Evolutionary conservation across 2,888 invertebrate genomes (phyloP), one percentile per base, ranked within the genome.

Genomic region (Drosophila prolongata): DNA sequence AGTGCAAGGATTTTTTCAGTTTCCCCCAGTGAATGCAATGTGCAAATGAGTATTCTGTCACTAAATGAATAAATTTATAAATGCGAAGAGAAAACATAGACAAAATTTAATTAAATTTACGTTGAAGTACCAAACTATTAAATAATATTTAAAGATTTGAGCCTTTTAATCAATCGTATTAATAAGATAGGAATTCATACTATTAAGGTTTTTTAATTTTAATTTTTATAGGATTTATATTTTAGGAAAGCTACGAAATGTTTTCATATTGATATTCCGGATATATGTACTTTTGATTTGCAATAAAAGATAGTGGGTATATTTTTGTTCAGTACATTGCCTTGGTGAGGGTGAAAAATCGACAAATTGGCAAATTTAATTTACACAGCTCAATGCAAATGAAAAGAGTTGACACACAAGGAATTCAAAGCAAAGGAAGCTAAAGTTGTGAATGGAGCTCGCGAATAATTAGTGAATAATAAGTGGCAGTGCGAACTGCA

Each of bases 331-430:
- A 46, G 44, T 46, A n/a, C 42, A 30, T 49, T 57, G 34, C 24
- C 46, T 47, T 47, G 40, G 35, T 30, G 40, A 35, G 35, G 16
- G 49, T 54, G 53, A 43, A 54, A 62, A 69, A 35, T 70, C 66
- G 72, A 76, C 67, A 73, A 67, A 70, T 66, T 79, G 72, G 79
- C 76, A 58, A 83, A 81, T 80, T 83, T 73, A 76, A 83, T 81
- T 81, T 81, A 64, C 80, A 79, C 73, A 73, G 78, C 75, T 75
- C 75, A 76, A 77, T 79, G 77, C 77, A 77, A 77, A 76, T 71
- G 59, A 59, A 54, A 49, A 27, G 57, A 53, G 49, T 30, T 55
- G 62, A 55, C 44, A 52, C 3, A 14, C 43, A 34, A 52, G 43
- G 43, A 43, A 60, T 54, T 38, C 44, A 53, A 34, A 53, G 52